Conservation (phyloP, 2,797 vertebrate genomes). For the Paratrypauchen microcephalus region DNA sequence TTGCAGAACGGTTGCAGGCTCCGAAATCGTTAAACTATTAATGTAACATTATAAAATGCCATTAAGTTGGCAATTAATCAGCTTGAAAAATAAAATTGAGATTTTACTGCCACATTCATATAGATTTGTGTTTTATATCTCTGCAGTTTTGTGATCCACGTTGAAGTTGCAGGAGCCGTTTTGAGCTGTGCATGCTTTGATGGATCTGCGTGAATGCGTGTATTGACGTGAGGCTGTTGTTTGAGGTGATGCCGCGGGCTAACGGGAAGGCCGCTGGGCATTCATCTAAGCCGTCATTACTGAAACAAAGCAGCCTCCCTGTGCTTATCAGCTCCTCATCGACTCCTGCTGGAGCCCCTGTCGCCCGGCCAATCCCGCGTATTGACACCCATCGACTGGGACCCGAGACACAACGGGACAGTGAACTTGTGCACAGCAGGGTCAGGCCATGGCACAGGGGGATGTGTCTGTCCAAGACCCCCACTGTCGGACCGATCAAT, state of each 20-base stretch:
- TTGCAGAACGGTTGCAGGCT: slow-evolving; percentile 60
- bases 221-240: slow-evolving; percentile 63
- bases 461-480: slow-evolving; percentile 36
- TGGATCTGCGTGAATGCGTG: slow-evolving; percentile 36
- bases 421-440: slow-evolving; percentile 78
- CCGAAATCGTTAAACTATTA: slow-evolving; percentile 75
- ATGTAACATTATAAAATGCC: slow-evolving; percentile 76
- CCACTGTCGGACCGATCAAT: slow-evolving; percentile 59
- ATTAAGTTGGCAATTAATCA: slow-evolving; percentile 74
- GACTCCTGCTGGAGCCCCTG: slow-evolving; percentile 68
- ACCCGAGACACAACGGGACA: slow-evolving; percentile 69
- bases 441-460: slow-evolving; percentile 62
- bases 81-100: slow-evolving; percentile 61
- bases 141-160: slow-evolving; percentile 13
- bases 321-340: slow-evolving; percentile 75
- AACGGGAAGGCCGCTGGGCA: slow-evolving; percentile 37
- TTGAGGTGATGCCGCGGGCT: slow-evolving; percentile 60
- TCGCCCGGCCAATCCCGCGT: slow-evolving; percentile 62
- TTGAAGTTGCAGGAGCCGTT: slow-evolving; percentile 6
- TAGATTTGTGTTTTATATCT: slow-evolving; percentile 48
- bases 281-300: slow-evolving; percentile 79
- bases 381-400: slow-evolving; percentile 78
- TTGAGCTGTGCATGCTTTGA: slow-evolving; percentile 5
- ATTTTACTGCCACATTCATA: slow-evolving; percentile 54
- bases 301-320: slow-evolving; percentile 80